These are phyloP conservation scores for Dermatemys mawii DNA, from an alignment of 2,113 vertebrate genomes.

Conservation along the genomic window DNA sequence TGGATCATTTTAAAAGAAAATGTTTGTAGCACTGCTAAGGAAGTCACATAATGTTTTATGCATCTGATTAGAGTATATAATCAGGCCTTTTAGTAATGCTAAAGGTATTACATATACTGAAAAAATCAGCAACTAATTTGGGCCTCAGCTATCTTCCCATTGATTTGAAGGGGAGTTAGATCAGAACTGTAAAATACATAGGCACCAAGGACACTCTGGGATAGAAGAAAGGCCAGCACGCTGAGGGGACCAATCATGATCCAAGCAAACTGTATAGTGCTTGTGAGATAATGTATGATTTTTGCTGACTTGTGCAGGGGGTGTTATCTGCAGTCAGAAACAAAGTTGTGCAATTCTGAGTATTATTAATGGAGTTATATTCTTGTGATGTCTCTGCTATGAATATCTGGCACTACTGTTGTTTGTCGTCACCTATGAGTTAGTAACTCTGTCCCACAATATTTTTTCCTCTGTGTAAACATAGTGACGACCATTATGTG, in stretches of 20 bases:
- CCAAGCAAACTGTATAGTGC: not conserved
- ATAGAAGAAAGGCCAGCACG: not conserved
- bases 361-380: not conserved
- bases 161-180: not conserved
- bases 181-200: not conserved
- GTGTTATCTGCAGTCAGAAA: not conserved
- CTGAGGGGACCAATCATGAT: not conserved
- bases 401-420: not conserved
- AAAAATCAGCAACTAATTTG: not conserved
- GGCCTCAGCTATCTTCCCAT: not conserved
- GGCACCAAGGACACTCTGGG: constrained; percentile 16
- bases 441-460: fast-evolving
- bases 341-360: not conserved
- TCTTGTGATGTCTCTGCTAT: fast-evolving
- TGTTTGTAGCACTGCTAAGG: constrained; percentile 30
- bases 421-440: not conserved
- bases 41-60: not conserved
- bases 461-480: not conserved
- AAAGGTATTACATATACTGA: constrained; percentile 19
- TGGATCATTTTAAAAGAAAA: constrained; percentile 63
- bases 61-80: not conserved
- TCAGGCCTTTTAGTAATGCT: constrained; percentile 10
- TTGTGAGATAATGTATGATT: not conserved
- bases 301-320: not conserved
- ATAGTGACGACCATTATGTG: not conserved